Base-by-base conservation (phyloP, 1,140 invertebrate genomes). In the Drosophila persimilis region DNA sequence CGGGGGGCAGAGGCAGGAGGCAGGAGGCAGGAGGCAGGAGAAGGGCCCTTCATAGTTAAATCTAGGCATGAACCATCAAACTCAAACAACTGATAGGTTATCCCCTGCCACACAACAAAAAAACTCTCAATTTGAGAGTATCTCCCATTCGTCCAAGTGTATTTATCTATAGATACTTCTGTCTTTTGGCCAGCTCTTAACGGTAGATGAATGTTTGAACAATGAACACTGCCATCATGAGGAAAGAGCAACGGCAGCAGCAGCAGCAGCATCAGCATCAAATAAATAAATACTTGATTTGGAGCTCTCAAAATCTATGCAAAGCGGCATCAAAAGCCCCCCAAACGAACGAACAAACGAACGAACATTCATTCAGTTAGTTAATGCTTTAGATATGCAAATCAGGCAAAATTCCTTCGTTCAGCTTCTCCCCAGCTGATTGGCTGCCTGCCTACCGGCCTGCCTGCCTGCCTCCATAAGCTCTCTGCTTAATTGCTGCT, bases 361-460 rank as follows among this genome's bases (percentile, higher is more conserved):
- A 26, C 46, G 80, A 77, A 81, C 69, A 70, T 55, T 53, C 83
- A 76, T 65, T 74, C 75, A 73, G 74, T 75, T 60, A 78, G 45
- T 71, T 83, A 88, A 88, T 88, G 79, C 84, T 52, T 88, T 73
- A 63, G 83, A 79, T 88, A 88, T 88, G 83, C 84, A 88, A 88
- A 88, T 88, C 63, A 72, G 11, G 3, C 35, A 47, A 52, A 86
- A 83, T 73, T 79, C 69, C 35, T 39, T 39, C 35, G 35, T 72
- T 71, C 66, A 45, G 61, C 45, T 53, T 9, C 31, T 31, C 8
- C 31, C 31, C 31, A 31, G 7, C 2, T 39, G 35, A 39, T 51
- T 52, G 47, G 29, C 45, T 48, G 11, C 11, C 43, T 80, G 48
- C 20, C 20, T n/a, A n/a, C n/a, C n/a, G n/a, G n/a, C n/a, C n/a